Evolutionary conservation across 2,888 invertebrate genomes (phyloP).

Genomic region (Ectemnius continuus): DNA sequence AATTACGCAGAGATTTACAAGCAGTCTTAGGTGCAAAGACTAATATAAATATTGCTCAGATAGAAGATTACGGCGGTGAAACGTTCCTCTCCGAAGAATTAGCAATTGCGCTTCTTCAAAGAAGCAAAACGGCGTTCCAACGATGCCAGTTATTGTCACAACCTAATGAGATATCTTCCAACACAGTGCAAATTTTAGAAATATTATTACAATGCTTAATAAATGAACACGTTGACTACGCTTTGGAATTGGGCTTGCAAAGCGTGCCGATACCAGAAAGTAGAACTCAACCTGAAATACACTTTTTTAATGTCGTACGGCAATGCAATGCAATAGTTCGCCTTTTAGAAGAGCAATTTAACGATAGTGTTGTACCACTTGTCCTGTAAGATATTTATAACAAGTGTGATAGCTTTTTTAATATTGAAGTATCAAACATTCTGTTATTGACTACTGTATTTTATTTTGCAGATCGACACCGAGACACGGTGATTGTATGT

Average conservation of each 20-base stretch:
- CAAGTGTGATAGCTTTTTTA: conserved; percentile 5
- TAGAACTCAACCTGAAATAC: conserved; percentile 90
- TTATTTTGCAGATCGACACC: conserved; percentile 85
- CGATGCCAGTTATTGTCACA: conserved; percentile 92
- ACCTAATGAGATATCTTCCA: conserved; percentile 86
- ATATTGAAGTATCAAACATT: not conserved
- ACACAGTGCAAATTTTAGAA: conserved; percentile 90
- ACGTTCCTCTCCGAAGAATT: conserved; percentile 97
- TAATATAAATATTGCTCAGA: conserved; percentile 95
- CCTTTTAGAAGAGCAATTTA: conserved; percentile 94
- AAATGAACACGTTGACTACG: conserved; percentile 97
- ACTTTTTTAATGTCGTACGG: conserved; percentile 95
- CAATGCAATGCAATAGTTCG: conserved; percentile 96
- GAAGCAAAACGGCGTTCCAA: conserved; percentile 93
- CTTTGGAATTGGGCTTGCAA: conserved; percentile 94
- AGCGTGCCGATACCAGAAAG: conserved; percentile 94
- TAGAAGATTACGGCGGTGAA: conserved; percentile 98
- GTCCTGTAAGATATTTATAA: conserved; percentile 83
- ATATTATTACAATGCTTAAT: conserved; percentile 90
- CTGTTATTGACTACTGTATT: not conserved
- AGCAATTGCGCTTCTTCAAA: conserved; percentile 93
- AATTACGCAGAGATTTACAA: conserved; percentile 94
- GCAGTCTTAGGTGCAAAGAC: conserved; percentile 94
- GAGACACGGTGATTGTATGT: conserved; percentile 92
- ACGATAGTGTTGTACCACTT: conserved; percentile 92